Base-by-base conservation (phyloP, 2,888 invertebrate species). In the Apodemia duryi region DNA sequence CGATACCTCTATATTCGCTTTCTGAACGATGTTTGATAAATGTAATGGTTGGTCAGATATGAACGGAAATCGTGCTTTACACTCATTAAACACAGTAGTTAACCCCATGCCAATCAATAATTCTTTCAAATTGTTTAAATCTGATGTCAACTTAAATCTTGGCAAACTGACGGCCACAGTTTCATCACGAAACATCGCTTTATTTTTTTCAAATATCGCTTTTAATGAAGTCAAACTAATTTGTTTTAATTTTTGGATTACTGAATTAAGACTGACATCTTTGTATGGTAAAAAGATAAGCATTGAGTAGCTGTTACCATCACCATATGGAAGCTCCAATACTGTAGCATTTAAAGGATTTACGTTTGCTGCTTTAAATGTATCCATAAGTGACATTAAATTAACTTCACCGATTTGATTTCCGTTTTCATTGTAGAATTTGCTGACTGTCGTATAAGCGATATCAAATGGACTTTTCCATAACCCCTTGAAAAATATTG, bases 281-380 rank as follows among this genome's bases (percentile, higher is more conserved):
- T 81, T 77, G 63, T 87, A 78, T 0, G 95, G 95, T 41, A 95
- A 75, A 67, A 95, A 83, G 2, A 95, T 73, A 6, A 95, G 80
- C 95, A 95, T 95, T 0, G 94, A 93, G 66, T 93, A 92, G 65
- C 92, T 88, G 11, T 74, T 74, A 1, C 74, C 76, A 1, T 78
- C 70, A 0, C 84, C 86, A 51, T 88, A 91, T 0, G 88, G 88
- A 6, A 91, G 67, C 69, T 91, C 88, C 4, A 90, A 46, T 0
- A 90, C 82, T 28, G 67, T 71, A 0, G 88, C 83, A 2, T 78
- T 67, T 10, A 91, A 73, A 49, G 71, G 71, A 0, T 73, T 64
- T 0, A 88, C 54, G 0, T 21, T 9, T 2, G 76, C 73, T 0
- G 75, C 13, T 4, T 85, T 81, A 46, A 84, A 86, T 0, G 63